phyloP scores from a whole-genome alignment of 1,140 invertebrate genomes.

The Helicoverpa zea region DNA sequence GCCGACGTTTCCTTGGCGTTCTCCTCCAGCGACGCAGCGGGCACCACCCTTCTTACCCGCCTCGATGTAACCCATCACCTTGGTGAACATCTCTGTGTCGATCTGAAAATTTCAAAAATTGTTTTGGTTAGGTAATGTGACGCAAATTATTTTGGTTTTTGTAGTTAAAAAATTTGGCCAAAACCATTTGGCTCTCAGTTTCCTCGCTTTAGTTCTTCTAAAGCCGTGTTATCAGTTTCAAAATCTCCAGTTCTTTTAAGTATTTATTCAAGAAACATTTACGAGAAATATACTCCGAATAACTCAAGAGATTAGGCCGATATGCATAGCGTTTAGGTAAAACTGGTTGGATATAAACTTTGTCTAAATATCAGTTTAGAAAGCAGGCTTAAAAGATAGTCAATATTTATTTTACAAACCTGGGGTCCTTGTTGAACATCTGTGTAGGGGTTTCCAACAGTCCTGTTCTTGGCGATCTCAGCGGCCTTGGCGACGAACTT shows the following conservation, averaged over 20 bases:
- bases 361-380: no score
- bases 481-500: conserved; percentile 92
- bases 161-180: no score
- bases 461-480: conserved; percentile 89
- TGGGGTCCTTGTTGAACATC: conserved; percentile 93
- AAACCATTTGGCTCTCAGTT: background rate
- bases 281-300: no score
- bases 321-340: no score
- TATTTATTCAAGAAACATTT: no score
- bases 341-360: no score
- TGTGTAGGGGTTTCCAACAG: conserved; percentile 94
- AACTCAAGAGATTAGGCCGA: no score
- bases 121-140: background rate
- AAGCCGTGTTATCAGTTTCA: no score
- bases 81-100: conserved; percentile 90
- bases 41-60: conserved; percentile 92
- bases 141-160: background rate
- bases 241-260: no score
- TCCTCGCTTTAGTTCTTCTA: background rate
- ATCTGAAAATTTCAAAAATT: conserved; percentile 86
- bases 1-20: conserved; percentile 88
- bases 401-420: no score
- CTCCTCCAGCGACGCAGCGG: conserved; percentile 90
- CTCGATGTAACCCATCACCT: conserved; percentile 90
- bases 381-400: no score